Base-by-base conservation (phyloP, 2,113 vertebrate species). In the Corynorhinus townsendii region DNA sequence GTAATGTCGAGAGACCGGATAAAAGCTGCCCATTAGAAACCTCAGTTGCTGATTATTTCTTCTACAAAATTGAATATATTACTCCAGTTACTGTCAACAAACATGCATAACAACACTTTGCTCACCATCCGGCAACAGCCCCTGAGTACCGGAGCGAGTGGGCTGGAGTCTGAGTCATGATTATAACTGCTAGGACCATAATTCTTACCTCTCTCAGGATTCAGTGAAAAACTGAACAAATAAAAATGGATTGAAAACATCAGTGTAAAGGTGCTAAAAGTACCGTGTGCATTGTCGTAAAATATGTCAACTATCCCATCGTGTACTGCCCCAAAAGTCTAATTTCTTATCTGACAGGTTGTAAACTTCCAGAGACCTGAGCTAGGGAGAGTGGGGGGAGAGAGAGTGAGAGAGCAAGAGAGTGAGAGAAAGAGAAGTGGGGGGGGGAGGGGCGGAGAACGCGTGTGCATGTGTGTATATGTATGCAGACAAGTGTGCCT, bases 221-320 rank as follows among this genome's bases (percentile, higher is more conserved):
- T 56, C 64, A 9, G 40, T 22, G 86, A 80, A 77, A 93, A 72
- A 62, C 17, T 4, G 84, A 82, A 56, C 28, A 38, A 86, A 69
- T 56, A 68, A 68, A 91, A 92, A 64, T 7, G 64, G 28, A 33
- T 22, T 47, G 86, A 30, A 86, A 76, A 54, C 43, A 33, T 77
- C 43, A 19, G 7, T 7, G 30, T 3, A 47, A 54, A 84, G 35
- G 54, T 56, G 40, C 38, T 47, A 26, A 86, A 81, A 79, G 52
- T 3, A 69, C 66, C 2, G 0, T 2, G 33, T 22, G 59, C 6
- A 1, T 6, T 43, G 20, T 52, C 56, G 14, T 47, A 35, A 69
- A 80, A 52, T 26, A 69, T 12, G 52, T 72, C 49, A 81, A 43
- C 40, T 22, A 4, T 30, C 1, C 16, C n/a, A 1, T 17, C 7